Percentiles rank a stretch among this genome's conserved stretches.
Conservation (phyloP, 92 coral and sea anemone species). For the Desmophyllum pertusum region DNA sequence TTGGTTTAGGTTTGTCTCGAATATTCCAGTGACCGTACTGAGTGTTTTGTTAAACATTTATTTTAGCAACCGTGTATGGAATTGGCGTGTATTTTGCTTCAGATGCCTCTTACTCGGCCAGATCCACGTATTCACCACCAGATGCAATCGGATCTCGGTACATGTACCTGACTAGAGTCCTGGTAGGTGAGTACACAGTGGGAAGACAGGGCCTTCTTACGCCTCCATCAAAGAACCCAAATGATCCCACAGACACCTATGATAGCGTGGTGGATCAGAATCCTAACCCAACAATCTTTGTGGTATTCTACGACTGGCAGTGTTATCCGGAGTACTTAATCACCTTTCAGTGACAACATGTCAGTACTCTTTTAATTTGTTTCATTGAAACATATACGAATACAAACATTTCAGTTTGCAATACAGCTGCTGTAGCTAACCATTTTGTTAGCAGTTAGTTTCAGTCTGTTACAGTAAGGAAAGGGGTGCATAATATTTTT, state of each 20-base stretch:
- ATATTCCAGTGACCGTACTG: not conserved
- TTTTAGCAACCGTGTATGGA: slow-evolving; percentile 64
- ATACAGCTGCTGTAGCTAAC: too few relatives aligned
- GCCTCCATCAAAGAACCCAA: slow-evolving; percentile 57
- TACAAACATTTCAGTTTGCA: too few relatives aligned
- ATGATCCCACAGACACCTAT: slow-evolving; percentile 50
- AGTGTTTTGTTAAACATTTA: not conserved
- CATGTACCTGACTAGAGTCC: slow-evolving; percentile 72
- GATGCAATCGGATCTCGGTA: slow-evolving; percentile 51
- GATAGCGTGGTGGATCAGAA: slow-evolving; percentile 68
- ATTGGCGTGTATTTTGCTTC: slow-evolving; percentile 77
- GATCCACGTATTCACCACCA: slow-evolving; percentile 60
- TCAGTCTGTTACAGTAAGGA: too few relatives aligned
- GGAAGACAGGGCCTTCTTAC: slow-evolving; percentile 55
- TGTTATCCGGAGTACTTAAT: slow-evolving; percentile 78
- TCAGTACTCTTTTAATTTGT: too few relatives aligned
- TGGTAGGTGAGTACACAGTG: slow-evolving; percentile 68
- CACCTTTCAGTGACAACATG: slow-evolving; percentile 48
- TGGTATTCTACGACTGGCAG: slow-evolving; percentile 70
- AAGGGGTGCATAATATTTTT: too few relatives aligned
- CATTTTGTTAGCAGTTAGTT: too few relatives aligned
- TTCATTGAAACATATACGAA: too few relatives aligned
- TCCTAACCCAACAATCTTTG: slow-evolving; percentile 58
- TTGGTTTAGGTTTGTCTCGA: not conserved
- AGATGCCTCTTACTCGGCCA: slow-evolving; percentile 60